Percentiles rank a stretch among this genome's conserved stretches.
phyloP scores from a whole-genome alignment of 2,113 vertebrate species.

The Theropithecus gelada region DNA sequence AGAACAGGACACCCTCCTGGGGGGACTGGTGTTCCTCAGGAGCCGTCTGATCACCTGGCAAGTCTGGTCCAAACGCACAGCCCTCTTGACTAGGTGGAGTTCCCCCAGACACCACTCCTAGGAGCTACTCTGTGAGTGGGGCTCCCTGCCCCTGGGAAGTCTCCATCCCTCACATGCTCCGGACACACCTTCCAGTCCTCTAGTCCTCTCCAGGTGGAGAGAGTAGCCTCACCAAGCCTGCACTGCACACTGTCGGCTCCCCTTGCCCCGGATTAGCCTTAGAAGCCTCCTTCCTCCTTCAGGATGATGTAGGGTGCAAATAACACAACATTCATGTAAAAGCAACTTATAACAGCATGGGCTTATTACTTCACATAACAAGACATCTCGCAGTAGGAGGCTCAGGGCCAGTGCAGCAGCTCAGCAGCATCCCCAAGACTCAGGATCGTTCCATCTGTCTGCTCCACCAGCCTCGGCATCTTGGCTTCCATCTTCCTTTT shows the following conservation, averaged over 20 bases:
- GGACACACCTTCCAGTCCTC: not conserved
- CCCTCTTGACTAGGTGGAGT: not conserved
- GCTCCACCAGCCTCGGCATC: not conserved
- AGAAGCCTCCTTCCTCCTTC: not conserved
- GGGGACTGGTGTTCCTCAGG: not conserved
- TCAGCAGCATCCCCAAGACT: not conserved
- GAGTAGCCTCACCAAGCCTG: not conserved
- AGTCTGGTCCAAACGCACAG: not conserved
- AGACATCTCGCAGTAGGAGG: not conserved
- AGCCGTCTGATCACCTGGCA: not conserved
- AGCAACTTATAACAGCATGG: not conserved
- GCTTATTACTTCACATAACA: not conserved
- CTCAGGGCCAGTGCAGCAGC: not conserved
- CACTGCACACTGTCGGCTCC: not conserved
- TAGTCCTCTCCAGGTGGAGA: rapidly evolving
- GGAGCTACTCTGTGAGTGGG: not conserved
- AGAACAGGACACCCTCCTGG: not conserved
- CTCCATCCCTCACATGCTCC: not conserved
- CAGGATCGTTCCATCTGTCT: too few species aligned
- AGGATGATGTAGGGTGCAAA: not conserved
- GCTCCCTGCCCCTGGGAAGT: not conserved
- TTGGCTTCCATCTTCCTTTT: not conserved
- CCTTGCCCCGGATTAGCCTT: rapidly evolving
- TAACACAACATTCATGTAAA: rapidly evolving
- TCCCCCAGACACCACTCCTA: not conserved